A percentile compares a stretch with the other conserved stretches of the same genome.
Evolutionary conservation across 1,140 invertebrate genomes (phyloP).

Genomic region (Calosoma granatense): DNA sequence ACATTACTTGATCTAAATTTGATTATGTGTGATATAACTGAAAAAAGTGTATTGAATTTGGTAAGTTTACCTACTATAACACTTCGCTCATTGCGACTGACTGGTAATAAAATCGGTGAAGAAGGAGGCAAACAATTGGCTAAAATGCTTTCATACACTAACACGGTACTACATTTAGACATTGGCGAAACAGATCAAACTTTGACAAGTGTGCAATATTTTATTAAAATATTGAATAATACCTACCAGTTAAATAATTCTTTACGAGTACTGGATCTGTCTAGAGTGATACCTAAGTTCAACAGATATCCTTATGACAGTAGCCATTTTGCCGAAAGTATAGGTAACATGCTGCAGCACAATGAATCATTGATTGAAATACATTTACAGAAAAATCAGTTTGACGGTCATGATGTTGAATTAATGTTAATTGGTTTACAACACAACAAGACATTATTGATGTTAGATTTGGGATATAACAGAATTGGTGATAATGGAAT

Average conservation of each 20-base stretch:
- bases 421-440: slow-evolving; percentile 38
- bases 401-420: slow-evolving; percentile 46
- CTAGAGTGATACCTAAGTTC: slow-evolving; percentile 37
- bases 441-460: slow-evolving; percentile 36
- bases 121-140: slow-evolving; percentile 37
- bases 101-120: slow-evolving; percentile 20
- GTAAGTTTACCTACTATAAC: slow-evolving; percentile 44
- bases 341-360: slow-evolving; percentile 31
- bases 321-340: slow-evolving; percentile 25
- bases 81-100: slow-evolving; percentile 27
- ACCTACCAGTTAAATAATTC: slow-evolving; percentile 24
- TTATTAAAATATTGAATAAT: slow-evolving; percentile 31
- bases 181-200: slow-evolving; percentile 43
- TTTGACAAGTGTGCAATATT: slow-evolving; percentile 37
- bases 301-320: slow-evolving; percentile 26
- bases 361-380: slow-evolving; percentile 41
- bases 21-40: slow-evolving; percentile 40
- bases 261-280: slow-evolving; percentile 44
- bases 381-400: slow-evolving; percentile 45
- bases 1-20: slow-evolving; percentile 41
- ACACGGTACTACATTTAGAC: slow-evolving; percentile 38
- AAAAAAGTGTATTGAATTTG: slow-evolving; percentile 35
- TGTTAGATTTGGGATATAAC: slow-evolving; percentile 46
- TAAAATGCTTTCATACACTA: slow-evolving; percentile 36
- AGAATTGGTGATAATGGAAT: slow-evolving; percentile 43